A percentile compares a stretch with the other conserved stretches of the same genome.
phyloP scores from a whole-genome alignment of 2,113 vertebrate genomes.

The Salvelinus alpinus region DNA sequence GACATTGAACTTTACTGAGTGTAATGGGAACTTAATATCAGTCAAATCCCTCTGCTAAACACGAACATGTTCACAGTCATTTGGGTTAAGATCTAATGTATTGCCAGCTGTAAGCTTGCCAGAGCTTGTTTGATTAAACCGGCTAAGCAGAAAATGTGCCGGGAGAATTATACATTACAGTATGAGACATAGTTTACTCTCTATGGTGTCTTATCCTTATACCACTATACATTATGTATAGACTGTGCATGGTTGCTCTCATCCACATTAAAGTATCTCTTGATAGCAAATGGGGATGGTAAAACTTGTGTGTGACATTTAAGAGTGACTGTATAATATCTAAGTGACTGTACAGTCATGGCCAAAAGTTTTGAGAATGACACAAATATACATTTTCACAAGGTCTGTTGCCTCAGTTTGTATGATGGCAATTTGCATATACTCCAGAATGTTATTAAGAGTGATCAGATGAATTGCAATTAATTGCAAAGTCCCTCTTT shows the following conservation, averaged over 20 bases:
- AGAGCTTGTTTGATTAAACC: not conserved
- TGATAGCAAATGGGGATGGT: not conserved
- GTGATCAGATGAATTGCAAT: too few relatives aligned
- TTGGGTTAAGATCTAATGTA: slow-evolving; percentile 1
- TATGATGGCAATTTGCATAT: too few relatives aligned
- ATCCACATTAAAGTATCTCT: not conserved
- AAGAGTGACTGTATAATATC: not conserved
- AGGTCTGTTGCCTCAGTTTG: too few relatives aligned
- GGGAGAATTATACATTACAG: not conserved
- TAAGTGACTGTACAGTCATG: not conserved
- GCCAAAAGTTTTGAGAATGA: too few relatives aligned
- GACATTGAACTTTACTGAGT: not conserved
- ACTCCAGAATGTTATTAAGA: too few relatives aligned
- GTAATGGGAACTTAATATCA: not conserved
- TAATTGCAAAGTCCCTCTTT: too few relatives aligned
- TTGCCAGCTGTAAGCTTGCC: not conserved
- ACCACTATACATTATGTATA: not conserved
- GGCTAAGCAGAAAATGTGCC: not conserved
- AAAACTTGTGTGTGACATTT: not conserved
- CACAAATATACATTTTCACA: too few relatives aligned
- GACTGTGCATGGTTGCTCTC: not conserved
- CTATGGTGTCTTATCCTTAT: not conserved
- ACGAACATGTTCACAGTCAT: not conserved
- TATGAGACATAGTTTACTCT: not conserved
- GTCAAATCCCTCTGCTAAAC: not conserved